Evolutionary conservation across 2,113 vertebrate genomes (phyloP).

Genomic region (Diadophis punctatus): DNA sequence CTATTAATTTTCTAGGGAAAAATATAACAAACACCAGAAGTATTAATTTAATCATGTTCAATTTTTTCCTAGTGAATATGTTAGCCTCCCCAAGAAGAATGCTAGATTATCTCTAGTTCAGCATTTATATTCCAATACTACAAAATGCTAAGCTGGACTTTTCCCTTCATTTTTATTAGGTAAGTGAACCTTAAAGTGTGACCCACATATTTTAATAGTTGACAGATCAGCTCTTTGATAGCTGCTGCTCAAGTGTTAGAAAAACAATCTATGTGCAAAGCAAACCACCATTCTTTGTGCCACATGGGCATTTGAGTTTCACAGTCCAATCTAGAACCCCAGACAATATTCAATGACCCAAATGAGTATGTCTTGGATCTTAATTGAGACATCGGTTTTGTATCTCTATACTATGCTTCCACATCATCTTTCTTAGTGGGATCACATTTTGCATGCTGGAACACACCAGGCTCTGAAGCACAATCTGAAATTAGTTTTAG

Average conservation of each 20-base stretch:
- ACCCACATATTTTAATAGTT: not conserved
- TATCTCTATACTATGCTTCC: not conserved
- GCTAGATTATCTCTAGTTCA: not conserved
- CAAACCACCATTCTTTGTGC: not conserved
- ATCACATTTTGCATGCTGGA: not conserved
- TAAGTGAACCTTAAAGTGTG: not conserved
- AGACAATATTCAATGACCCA: not conserved
- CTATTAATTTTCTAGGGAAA: conserved; percentile 80
- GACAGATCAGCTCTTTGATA: not conserved
- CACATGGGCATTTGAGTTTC: not conserved
- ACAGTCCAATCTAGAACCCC: not conserved
- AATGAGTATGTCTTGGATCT: not conserved
- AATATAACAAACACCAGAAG: not conserved
- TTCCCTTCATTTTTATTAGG: not conserved
- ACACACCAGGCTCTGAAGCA: not conserved
- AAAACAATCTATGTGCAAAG: not conserved
- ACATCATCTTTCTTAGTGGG: not conserved
- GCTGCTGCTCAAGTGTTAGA: not conserved
- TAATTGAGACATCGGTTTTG: not conserved
- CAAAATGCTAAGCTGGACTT: not conserved
- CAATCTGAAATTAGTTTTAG: not conserved
- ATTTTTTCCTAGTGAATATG: not conserved
- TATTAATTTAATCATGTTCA: not conserved
- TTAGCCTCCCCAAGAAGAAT: not conserved
- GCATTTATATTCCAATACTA: not conserved